Percentiles rank a stretch among this genome's conserved stretches.
phyloP scores from a whole-genome alignment of 1,140 invertebrate genomes.

The Triops cancriformis region DNA sequence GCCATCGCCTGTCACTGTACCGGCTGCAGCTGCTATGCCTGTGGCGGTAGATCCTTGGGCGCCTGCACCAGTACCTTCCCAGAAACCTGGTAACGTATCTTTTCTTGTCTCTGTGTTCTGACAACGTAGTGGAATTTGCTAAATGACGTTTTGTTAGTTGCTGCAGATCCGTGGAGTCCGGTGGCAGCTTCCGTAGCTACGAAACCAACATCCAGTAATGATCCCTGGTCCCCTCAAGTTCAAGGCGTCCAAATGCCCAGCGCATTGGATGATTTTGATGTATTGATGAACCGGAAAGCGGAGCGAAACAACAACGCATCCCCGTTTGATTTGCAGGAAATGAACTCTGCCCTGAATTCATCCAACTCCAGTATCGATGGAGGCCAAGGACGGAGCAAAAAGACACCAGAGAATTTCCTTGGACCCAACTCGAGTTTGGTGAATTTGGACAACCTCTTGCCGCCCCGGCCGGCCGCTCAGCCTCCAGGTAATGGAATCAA shows the following conservation, averaged over 20 bases:
- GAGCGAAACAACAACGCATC: constrained; percentile 27
- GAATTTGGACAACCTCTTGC: constrained; percentile 89
- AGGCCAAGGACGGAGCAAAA: constrained; percentile 45
- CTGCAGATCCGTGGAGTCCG: constrained; percentile 26
- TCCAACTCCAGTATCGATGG: background rate
- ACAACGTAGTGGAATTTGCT: background rate
- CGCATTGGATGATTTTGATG: constrained; percentile 71
- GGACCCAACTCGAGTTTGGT: constrained; percentile 89
- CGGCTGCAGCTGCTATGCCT: constrained; percentile 28
- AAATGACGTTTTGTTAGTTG: background rate
- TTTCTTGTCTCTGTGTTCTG: background rate
- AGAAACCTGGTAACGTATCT: background rate
- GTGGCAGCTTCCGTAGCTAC: constrained; percentile 21
- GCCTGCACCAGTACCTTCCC: constrained; percentile 35
- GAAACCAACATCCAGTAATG: constrained; percentile 30
- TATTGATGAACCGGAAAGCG: constrained; percentile 57
- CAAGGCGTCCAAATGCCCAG: constrained; percentile 35
- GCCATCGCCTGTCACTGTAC: constrained; percentile 26
- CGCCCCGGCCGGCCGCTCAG: constrained; percentile 37
- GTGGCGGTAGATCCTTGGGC: constrained; percentile 50
- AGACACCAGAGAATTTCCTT: constrained; percentile 84
- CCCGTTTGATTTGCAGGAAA: constrained; percentile 20
- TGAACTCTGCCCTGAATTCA: constrained; percentile 19
- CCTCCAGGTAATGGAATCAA: background rate
- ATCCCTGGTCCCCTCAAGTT: constrained; percentile 37